Conservation (phyloP, 1,140 invertebrate genomes). For the Mamestra configurata region DNA sequence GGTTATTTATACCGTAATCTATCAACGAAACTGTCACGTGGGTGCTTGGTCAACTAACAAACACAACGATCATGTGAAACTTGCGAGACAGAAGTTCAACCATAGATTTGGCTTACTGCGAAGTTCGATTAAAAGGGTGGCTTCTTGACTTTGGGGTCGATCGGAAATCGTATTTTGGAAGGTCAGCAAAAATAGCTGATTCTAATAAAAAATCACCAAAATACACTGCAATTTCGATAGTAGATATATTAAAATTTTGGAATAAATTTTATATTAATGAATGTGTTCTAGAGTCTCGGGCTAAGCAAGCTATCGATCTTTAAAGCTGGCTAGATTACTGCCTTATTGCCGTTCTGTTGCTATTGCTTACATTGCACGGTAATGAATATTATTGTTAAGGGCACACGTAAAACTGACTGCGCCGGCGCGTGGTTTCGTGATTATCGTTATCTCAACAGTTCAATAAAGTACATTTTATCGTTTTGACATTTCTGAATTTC, state of each 20-base stretch:
- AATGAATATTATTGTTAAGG: constrained; percentile 49
- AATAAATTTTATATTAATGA: background rate
- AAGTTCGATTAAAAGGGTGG: too few species aligned
- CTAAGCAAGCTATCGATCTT: too few species aligned
- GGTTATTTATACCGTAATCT: constrained; percentile 63
- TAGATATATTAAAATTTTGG: too few species aligned
- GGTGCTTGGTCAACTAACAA: constrained; percentile 56
- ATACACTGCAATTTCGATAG: background rate
- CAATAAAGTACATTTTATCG: constrained; percentile 47
- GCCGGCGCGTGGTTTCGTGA: background rate
- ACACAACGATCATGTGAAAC: constrained; percentile 51
- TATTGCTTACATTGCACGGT: constrained; percentile 38
- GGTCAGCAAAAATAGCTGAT: too few species aligned
- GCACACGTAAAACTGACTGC: constrained; percentile 22
- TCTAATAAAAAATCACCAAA: background rate
- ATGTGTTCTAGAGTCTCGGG: background rate
- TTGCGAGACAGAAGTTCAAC: constrained; percentile 17
- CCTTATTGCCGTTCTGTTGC: background rate
- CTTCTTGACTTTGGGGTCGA: background rate
- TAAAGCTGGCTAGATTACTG: background rate
- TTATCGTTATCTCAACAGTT: constrained; percentile 19
- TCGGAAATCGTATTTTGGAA: background rate
- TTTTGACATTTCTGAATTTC: constrained; percentile 46
- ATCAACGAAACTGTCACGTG: constrained; percentile 61
- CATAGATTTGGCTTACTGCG: background rate